Conservation (phyloP, 2,113 vertebrate genomes). For the Otolemur garnettii region DNA sequence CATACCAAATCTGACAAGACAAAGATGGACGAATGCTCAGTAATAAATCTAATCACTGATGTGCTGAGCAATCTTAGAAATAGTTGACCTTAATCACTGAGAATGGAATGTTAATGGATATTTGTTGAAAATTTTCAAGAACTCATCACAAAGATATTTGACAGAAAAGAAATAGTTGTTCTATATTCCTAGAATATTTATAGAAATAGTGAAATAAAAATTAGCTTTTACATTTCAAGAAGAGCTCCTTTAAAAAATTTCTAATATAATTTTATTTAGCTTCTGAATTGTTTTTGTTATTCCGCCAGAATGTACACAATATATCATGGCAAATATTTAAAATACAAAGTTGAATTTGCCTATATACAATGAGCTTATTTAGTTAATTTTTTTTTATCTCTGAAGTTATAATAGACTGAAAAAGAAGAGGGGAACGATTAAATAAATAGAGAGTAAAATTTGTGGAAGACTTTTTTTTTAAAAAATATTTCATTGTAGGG, state of each 20-base stretch:
- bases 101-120: conserved; percentile 23
- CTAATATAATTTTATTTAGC: not conserved
- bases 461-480: not conserved
- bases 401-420: not conserved
- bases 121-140: not conserved
- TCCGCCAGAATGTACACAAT: not conserved
- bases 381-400: not conserved
- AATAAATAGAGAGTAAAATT: not conserved
- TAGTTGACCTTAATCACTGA: not conserved
- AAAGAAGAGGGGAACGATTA: not conserved
- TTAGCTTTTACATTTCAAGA: not conserved
- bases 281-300: not conserved
- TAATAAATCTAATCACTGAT: conserved; percentile 30
- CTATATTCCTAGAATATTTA: not conserved
- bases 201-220: not conserved
- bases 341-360: not conserved
- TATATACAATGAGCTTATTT: not conserved
- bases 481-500: not conserved
- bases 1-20: conserved; percentile 35
- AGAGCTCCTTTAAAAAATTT: not conserved
- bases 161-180: not conserved
- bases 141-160: not conserved
- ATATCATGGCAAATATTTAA: not conserved
- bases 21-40: conserved; percentile 42
- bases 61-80: not conserved